Base-by-base conservation (phyloP, 1,140 invertebrate species). In the Gonatopus flavifemur region DNA sequence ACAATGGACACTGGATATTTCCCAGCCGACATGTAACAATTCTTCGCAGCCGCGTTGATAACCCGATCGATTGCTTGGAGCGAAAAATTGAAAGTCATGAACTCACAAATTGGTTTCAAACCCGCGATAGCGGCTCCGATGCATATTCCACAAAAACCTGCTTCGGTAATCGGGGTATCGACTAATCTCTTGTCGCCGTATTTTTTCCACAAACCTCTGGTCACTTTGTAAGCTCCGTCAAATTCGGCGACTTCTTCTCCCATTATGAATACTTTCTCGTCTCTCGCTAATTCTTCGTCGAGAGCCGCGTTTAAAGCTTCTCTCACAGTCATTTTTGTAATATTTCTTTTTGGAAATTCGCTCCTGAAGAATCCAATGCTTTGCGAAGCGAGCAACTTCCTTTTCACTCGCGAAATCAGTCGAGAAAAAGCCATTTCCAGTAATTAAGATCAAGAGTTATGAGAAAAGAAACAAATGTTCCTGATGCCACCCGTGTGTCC, bases 91-190 rank as follows among this genome's bases (percentile, higher is more conserved):
- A 86, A 89, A 10, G 88, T 90, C 88, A 90, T 90, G 65, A 90
- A 89, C 66, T 90, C 88, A 72, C 87, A 88, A 49, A 90, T 81
- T 16, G 88, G 87, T 52, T 77, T 71, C n/a, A 90, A 64, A 13
- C 87, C 87, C 50, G 77, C 79, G 79, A 98, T 89, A 1, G 95
- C 95, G 57, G 96, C 91, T 47, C 96, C 96, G 22, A 95, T 89
- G 32, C 94, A 93, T 42, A 98, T 88, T 50, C 96, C 96, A 59
- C 91, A 86, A 81, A 98, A 98, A 2, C 96, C 96, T 80, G 91
- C 90, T 81, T 98, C 96, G 35, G 95, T 96, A 66, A 98, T 98
- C n/a, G 96, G 96, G n/a, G 96, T 98, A 70, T 98, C 96, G 35
- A 96, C 91, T 2, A 98, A 84, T 62, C 96, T 82, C 70, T 94